Evolutionary conservation across 2,888 invertebrate genomes (phyloP), one percentile per base, ranked within the genome.

Genomic region (Clanis bilineata): DNA sequence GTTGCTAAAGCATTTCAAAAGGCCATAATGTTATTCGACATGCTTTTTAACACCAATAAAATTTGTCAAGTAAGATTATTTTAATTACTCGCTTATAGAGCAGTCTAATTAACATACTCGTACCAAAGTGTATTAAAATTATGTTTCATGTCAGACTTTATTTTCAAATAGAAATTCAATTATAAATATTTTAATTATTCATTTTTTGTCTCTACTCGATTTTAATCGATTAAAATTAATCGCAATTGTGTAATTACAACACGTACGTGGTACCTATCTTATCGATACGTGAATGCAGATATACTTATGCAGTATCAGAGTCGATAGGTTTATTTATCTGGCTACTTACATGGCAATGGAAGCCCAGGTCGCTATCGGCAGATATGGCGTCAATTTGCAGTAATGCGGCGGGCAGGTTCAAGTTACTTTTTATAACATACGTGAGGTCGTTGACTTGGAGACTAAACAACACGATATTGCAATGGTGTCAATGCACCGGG

Each of bases 351-450:
- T 63, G 72, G 67, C 68, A 65, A 63, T 66, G 66, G 69, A 62
- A 60, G 64, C 59, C 62, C 65, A 62, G 66, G 55, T 51, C 51
- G 69, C 71, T 71, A 76, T 74, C 71, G 73, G 60, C 86, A 77
- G 82, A 88, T 88, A 90, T 85, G 88, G 88, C 82, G 79, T 81
- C 86, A 86, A 86, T 88, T 87, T 88, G 88, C 87, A 85, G 85
- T 83, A 83, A 82, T 84, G 79, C 80, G 79, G 71, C 76, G 74
- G 76, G 77, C 83, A 77, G 84, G 84, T 83, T 83, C 84, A 73
- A 78, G 80, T 85, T 82, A 85, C 88, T 89, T 90, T 89, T 90
- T 90, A 86, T 80, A 79, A 71, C 65, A 67, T 65, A 67, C 67
- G 67, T 67, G 79, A 77, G 89, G 83, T 86, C 88, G 70, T 78